phyloP scores from a whole-genome alignment of 2,888 invertebrate species.

The Apocheima hispidaria region DNA sequence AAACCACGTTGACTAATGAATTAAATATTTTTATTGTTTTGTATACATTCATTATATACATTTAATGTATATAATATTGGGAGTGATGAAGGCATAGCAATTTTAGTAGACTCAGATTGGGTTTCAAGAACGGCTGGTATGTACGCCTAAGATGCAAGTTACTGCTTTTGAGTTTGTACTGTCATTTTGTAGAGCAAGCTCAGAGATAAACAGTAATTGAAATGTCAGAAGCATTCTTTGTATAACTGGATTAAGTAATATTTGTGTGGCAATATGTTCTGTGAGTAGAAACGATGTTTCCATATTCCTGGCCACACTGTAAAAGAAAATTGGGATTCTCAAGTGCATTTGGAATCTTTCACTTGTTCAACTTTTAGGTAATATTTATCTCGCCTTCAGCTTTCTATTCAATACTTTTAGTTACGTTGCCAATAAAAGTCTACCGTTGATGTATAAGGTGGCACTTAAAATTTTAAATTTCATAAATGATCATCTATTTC shows the following conservation, averaged over 20 bases:
- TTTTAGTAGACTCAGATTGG: no score
- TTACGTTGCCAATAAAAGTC: no score
- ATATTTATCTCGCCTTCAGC: background rate
- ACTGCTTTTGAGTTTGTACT: conserved; percentile 18
- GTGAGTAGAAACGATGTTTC: conserved; percentile 13
- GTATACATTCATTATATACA: no score
- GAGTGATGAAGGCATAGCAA: no score
- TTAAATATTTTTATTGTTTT: no score
- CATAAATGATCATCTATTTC: no score
- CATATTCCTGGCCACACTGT: background rate
- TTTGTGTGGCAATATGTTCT: conserved; percentile 45
- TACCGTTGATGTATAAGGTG: no score
- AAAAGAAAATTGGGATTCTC: background rate
- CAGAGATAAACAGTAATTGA: conserved; percentile 74
- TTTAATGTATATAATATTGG: no score
- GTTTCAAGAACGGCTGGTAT: no score
- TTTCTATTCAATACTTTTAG: background rate
- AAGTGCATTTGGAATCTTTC: background rate
- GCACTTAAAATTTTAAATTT: no score
- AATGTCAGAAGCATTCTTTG: conserved; percentile 71
- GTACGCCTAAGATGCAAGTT: background rate
- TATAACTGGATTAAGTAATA: conserved; percentile 47
- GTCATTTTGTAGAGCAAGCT: conserved; percentile 49
- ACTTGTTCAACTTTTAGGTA: background rate
- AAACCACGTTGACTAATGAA: no score